Evolutionary conservation across 2,797 vertebrate species (phyloP), one percentile per base, ranked within the genome.

Genomic region (Salarias fasciatus): DNA sequence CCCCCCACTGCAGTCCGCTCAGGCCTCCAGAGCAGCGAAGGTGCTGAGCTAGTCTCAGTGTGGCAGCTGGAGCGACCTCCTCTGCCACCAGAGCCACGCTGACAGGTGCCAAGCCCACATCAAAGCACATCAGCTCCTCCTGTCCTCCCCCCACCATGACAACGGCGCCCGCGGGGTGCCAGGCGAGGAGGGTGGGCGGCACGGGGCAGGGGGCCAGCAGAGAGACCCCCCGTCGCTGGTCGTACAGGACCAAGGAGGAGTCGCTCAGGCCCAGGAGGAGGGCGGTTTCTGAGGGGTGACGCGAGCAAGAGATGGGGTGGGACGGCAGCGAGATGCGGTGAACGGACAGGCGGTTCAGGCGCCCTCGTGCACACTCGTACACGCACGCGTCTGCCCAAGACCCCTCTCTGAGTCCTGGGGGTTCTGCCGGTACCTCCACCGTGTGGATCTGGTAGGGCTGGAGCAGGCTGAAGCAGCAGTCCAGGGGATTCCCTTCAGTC

Each of bases 61-160:
- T 95, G 52, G 92, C 59, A 36, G 86, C 84, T 13, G 92, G 88
- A 48, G 88, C 82, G 11, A 69, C 57, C 36, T 97, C 94, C 83
- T 98, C 96, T 42, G 94, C 92, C 66, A 96, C 63, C 63, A 98
- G 89, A 10, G 94, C 93, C 73, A 96, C 65, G 66, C 84, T 92
- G 59, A 99, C 0, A 11, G 95, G 94, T 5, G 94, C 93, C 52
- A 98, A 84, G 1, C 94, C 95, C 0, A 91, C 91, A 87, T 99
- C 96, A 75, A 97, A 97, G 82, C 94, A 89, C 74, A 96, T 93
- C 65, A 99, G 80, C 71, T 98, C 96, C 11, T 95, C 95, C 80
- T 96, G 95, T 48, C 89, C 93, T 59, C 93, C 95, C 29, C 94
- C 94, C 11, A 87, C 90, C 70, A 95, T 6, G 13, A 95, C 86